Base-by-base conservation (phyloP, 1,140 invertebrate genomes). In the Brachionus paranguensis region DNA sequence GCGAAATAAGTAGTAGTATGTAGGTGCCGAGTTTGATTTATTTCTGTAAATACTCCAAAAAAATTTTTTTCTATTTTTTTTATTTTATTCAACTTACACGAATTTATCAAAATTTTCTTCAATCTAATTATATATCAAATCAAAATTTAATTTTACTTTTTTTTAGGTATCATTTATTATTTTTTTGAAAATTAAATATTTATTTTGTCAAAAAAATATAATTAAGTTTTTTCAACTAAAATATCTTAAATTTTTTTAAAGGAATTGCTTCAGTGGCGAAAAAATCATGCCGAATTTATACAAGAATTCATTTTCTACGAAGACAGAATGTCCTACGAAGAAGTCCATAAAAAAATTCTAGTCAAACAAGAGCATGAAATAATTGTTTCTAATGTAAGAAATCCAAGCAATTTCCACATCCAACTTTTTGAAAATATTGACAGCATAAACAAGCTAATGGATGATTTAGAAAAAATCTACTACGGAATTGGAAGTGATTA, bases 201-300 rank as follows among this genome's bases (percentile, higher is more conserved):
- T 37, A 37, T 37, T 37, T 37, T n/a, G 29, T 12, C 24, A 3
- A 70, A 27, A 11, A 70, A 70, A 70, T 47, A 47, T 12, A 14
- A 14, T 0, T 37, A 37, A 37, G 0, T 14, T 68, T 68, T 33
- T 37, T 68, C 3, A 5, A 37, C 0, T 1, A 7, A 37, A 41
- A 43, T 41, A 37, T 27, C 33, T 47, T 50, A 29, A 70, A 70
- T 70, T 47, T 76, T 47, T 24, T 0, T 76, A 50, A 29, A 50
- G 72, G 20, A 76, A 53, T 50, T 76, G 43, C 47, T 47, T 50
- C 24, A 76, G 29, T 76, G 72, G 72, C 45, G 72, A 14, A 76
- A 76, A 50, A 37, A 76, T n/a, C 72, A 76, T 27, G 72, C 72
- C 20, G 72, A 76, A 27, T 76, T 76, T 50, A 76, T 76, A n/a